Evolutionary conservation across 1,140 invertebrate genomes (phyloP).

Genomic region (Heliothis subflexa): DNA sequence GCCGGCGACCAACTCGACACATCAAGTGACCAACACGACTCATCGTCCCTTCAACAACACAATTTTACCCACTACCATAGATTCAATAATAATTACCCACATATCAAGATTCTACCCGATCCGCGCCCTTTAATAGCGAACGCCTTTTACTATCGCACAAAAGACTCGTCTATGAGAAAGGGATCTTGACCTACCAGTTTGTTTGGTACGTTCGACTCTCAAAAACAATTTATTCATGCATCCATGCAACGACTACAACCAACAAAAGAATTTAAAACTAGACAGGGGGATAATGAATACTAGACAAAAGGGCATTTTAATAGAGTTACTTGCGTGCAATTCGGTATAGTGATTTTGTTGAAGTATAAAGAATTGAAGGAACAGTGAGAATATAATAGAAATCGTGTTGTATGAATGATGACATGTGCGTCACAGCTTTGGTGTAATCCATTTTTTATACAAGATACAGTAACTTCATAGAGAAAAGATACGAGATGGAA

Average conservation of each 20-base stretch:
- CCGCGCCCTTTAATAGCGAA: constrained; percentile 82
- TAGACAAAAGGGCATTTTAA: constrained; percentile 84
- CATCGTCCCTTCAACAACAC: constrained; percentile 47
- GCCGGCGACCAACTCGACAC: constrained; percentile 35
- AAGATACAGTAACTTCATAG: constrained; percentile 41
- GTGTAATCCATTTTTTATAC: constrained; percentile 30
- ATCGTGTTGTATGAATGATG: constrained; percentile 43
- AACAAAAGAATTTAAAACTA: constrained; percentile 85
- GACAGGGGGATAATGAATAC: constrained; percentile 84
- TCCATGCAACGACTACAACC: constrained; percentile 77
- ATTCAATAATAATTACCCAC: constrained; percentile 64
- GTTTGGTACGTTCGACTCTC: constrained; percentile 76
- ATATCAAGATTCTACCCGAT: constrained; percentile 70
- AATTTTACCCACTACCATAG: constrained; percentile 52
- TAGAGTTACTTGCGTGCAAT: constrained; percentile 82
- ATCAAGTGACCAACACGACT: constrained; percentile 37
- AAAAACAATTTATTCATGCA: constrained; percentile 86
- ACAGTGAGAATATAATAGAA: constrained; percentile 54
- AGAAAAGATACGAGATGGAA: constrained; percentile 39
- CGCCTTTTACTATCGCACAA: constrained; percentile 83
- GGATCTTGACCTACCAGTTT: constrained; percentile 86
- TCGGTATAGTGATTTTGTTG: constrained; percentile 72
- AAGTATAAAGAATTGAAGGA: constrained; percentile 62
- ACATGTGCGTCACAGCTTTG: constrained; percentile 13
- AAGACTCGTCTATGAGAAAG: constrained; percentile 84